Evolutionary conservation across 2,113 vertebrate genomes (phyloP).

Genomic region (Lagopus leucura): DNA sequence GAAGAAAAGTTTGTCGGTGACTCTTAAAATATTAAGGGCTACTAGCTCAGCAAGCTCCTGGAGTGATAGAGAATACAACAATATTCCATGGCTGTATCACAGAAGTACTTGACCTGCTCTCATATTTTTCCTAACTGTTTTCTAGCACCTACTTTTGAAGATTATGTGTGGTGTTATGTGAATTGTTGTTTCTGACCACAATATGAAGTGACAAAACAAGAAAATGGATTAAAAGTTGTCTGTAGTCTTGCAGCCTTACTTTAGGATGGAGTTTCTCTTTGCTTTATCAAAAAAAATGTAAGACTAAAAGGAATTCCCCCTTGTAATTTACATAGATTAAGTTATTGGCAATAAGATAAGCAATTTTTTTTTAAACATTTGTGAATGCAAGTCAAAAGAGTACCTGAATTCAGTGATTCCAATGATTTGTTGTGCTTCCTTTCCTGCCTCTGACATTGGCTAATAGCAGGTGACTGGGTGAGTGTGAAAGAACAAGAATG

Average conservation of each 20-base stretch:
- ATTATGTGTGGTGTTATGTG: neutral
- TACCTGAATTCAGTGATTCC: neutral
- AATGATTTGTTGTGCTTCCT: neutral
- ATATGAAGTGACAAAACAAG: neutral
- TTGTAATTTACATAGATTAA: neutral
- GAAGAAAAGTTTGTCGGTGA: neutral
- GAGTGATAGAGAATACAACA: neutral
- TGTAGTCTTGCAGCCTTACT: neutral
- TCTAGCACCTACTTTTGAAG: neutral
- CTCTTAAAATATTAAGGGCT: neutral
- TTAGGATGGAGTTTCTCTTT: neutral
- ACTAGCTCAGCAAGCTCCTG: neutral
- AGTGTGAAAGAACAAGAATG: neutral
- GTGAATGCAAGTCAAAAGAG: neutral
- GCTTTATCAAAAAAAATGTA: neutral
- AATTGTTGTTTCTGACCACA: neutral
- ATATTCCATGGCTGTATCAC: neutral
- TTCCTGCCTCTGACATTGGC: neutral
- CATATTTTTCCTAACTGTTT: neutral
- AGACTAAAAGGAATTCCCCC: neutral
- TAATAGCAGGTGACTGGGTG: neutral
- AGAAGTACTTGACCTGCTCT: neutral
- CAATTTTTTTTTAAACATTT: neutral
- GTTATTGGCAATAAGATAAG: neutral
- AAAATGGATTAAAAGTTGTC: neutral